Evolutionary conservation across 2,797 vertebrate species (phyloP), one percentile per base, ranked within the genome.

Genomic region (Notolabrus celidotus): DNA sequence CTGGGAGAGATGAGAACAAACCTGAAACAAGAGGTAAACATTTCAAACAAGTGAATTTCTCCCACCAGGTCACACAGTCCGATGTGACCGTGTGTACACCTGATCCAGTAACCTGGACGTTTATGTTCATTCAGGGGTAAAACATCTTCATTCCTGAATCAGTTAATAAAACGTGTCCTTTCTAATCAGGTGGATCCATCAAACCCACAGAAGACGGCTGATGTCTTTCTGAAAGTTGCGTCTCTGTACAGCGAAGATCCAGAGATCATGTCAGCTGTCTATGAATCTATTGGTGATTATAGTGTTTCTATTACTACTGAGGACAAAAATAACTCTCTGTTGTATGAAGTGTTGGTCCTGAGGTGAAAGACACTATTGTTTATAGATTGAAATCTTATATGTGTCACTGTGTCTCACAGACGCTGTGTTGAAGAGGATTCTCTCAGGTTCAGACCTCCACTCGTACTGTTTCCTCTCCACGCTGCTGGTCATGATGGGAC

Each of bases 401-500:
- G n/a, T 20, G 2, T 46, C 10, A 0, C 53, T 57, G 12, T 88
- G 36, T 79, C 72, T 31, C 67, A 49, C 80, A 99, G 98, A 98
- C 69, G 91, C 86, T 2, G 76, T 98, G 73, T 90, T 99, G 93
- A 94, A 89, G 81, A 96, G 96, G 88, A 94, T 95, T 31, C 95
- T 99, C 62, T 89, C 90, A 68, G 95, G 88, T 17, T 84, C 95
- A 0, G 82, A 87, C 27, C 94, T 98, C 82, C 96, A 96, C 33
- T 92, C 95, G 0, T 94, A 94, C 66, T 82, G 88, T 29, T 97
- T 98, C 82, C 84, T 98, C 66, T 95, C 96, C 67, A 92, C 90
- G 0, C 93, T 99, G 61, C 92, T 99, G 75, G 84, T 97, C 72
- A 93, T 93, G 80, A 94, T 97, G 93, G 97, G 98, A 42, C 89